Evolutionary conservation across 2,113 vertebrate species (phyloP).

Genomic region (Aspidoscelis tigris): DNA sequence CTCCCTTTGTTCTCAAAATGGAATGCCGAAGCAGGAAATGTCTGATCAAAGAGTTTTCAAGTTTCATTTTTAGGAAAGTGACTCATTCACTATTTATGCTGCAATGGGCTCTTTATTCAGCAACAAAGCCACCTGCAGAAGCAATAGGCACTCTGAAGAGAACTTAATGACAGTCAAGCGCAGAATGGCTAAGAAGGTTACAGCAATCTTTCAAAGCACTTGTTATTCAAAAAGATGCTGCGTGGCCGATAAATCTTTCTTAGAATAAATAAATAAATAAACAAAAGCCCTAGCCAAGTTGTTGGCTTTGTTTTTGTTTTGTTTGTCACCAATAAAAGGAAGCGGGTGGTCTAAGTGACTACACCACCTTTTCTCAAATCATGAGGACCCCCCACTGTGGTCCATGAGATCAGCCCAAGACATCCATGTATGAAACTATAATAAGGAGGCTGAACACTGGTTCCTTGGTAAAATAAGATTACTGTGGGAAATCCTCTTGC

Average conservation of each 20-base stretch:
- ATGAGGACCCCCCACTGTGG: slow-evolving; percentile 49
- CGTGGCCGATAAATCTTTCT: slow-evolving; percentile 37
- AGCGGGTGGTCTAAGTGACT: slow-evolving; percentile 43
- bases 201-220: slow-evolving; percentile 45
- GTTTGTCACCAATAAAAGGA: slow-evolving; percentile 40
- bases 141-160: slow-evolving; percentile 35
- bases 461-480: too few species aligned
- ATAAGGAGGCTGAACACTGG: slow-evolving; percentile 5
- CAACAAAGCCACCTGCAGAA: slow-evolving; percentile 61
- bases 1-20: slow-evolving; percentile 62
- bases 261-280: not conserved
- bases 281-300: slow-evolving; percentile 8
- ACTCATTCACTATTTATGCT: slow-evolving; percentile 55
- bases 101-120: slow-evolving; percentile 59
- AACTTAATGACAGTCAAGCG: slow-evolving; percentile 51
- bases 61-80: slow-evolving; percentile 64
- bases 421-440: slow-evolving; percentile 26
- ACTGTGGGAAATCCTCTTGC: too few species aligned
- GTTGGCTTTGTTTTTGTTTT: not conserved
- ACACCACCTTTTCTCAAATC: slow-evolving; percentile 42
- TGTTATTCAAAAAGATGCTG: slow-evolving; percentile 53
- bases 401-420: slow-evolving; percentile 38
- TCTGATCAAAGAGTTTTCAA: slow-evolving; percentile 74
- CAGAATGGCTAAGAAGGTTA: slow-evolving; percentile 44
- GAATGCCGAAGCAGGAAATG: slow-evolving; percentile 66